A percentile compares a stretch with the other conserved stretches of the same genome.
Conservation (phyloP, 2,888 invertebrate genomes). For the Chrysomela aeneicollis region DNA sequence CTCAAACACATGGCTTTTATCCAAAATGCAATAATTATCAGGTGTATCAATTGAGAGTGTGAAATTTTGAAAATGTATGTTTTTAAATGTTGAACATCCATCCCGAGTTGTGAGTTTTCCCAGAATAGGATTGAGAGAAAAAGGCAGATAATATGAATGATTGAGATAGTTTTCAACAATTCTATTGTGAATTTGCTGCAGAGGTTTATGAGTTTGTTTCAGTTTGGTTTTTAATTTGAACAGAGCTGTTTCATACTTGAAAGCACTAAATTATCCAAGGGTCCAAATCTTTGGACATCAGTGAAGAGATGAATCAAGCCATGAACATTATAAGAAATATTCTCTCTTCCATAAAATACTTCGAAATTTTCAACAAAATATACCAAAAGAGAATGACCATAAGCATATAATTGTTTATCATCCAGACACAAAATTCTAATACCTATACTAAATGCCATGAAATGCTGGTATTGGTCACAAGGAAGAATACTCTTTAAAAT, state of each 20-base stretch:
- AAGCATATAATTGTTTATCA: conserved; percentile 2
- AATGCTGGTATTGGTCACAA: background rate
- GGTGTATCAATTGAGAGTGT: conserved; percentile 4
- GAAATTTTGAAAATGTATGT: conserved; percentile 11
- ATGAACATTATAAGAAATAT: conserved; percentile 40
- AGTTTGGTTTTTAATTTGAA: conserved; percentile 27
- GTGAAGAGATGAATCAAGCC: conserved; percentile 35
- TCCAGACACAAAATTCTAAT: conserved; percentile 14
- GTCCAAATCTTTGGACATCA: conserved; percentile 37
- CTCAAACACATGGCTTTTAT: background rate
- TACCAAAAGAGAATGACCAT: background rate
- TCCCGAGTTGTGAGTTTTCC: background rate
- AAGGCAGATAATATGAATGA: background rate
- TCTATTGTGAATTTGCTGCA: conserved; percentile 27
- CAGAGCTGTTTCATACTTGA: conserved; percentile 38
- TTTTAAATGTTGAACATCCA: conserved; percentile 7
- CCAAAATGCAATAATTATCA: conserved; percentile 6
- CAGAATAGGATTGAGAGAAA: background rate
- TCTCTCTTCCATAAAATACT: no score
- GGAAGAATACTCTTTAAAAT: conserved; percentile 10
- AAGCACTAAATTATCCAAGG: conserved; percentile 35
- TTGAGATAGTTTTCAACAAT: conserved; percentile 4
- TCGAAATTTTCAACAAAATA: no score
- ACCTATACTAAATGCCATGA: conserved; percentile 16
- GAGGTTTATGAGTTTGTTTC: conserved; percentile 26